Conservation (phyloP, 2,888 invertebrate genomes). For the Heliconius ismenius region DNA sequence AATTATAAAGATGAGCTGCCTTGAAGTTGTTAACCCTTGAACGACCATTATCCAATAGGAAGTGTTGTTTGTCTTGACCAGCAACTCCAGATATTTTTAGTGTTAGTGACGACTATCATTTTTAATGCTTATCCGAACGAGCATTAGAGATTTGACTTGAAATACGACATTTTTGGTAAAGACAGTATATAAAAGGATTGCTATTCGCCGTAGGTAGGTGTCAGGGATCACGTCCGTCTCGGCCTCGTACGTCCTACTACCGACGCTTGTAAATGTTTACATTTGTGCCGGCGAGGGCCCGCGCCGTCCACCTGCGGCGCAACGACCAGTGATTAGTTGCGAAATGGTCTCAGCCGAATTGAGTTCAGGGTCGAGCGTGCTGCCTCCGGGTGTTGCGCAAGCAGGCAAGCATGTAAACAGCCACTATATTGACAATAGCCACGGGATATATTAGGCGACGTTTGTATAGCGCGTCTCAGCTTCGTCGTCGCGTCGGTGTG, state of each 20-base stretch:
- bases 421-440: slow-evolving; percentile 43
- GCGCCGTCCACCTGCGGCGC: slow-evolving; percentile 56
- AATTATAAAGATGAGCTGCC: slow-evolving; percentile 41
- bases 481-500: slow-evolving; percentile 26
- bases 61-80: slow-evolving; percentile 33
- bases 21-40: slow-evolving; percentile 43
- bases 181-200: slow-evolving; percentile 51
- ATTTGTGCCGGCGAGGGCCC: slow-evolving; percentile 73
- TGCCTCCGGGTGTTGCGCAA: slow-evolving; percentile 79
- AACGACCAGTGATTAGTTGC: slow-evolving; percentile 76
- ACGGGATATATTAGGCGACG: slow-evolving; percentile 15
- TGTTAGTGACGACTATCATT: slow-evolving; percentile 31
- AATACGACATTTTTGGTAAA: slow-evolving; percentile 23
- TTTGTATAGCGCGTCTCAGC: neutral
- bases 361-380: slow-evolving; percentile 77
- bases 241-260: slow-evolving; percentile 72
- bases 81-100: slow-evolving; percentile 44
- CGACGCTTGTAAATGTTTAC: slow-evolving; percentile 80
- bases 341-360: slow-evolving; percentile 78
- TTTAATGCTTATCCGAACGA: slow-evolving; percentile 18
- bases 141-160: slow-evolving; percentile 6
- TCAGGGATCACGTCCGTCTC: slow-evolving; percentile 66
- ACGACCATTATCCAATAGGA: slow-evolving; percentile 46
- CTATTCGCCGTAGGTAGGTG: slow-evolving; percentile 55
- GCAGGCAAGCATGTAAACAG: slow-evolving; percentile 28